Base-by-base conservation (phyloP, 2,113 vertebrate genomes). In the Stictonetta naevosa region DNA sequence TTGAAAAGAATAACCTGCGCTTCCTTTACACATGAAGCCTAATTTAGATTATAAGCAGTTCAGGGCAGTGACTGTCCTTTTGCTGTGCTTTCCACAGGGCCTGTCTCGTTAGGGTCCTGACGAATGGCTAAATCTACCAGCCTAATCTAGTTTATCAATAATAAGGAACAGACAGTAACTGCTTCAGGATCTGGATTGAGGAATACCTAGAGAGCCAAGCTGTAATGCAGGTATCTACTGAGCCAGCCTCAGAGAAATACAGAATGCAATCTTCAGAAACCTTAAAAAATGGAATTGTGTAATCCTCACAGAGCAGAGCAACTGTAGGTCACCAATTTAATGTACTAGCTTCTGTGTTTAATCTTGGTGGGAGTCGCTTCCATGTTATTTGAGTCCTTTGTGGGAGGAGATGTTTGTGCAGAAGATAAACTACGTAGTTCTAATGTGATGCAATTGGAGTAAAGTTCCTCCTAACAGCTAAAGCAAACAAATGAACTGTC, bases 371-470 rank as follows among this genome's bases (percentile, higher is more conserved):
- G 84, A 95, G 84, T 94, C 63, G 46, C 67, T 91, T 91, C 69
- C 36, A 12, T 74, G 58, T 87, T 86, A 19, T 80, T 71, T 40
- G 77, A 87, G 74, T 72, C 73, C 74, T 91, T 91, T 89, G 86
- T 92, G 89, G 93, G 91, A 94, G 88, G 95, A 95, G 81, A 93
- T 92, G 73, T 95, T 95, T 96, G 75, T 95, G 67, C 58, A 73
- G 74, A 84, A 90, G 86, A 90, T 94, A 92, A 96, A 95, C 84
- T 21, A 21, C 77, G 14, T 91, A 7, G 92, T 95, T 83, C 48
- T 92, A 31, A 89, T 60, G 34, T 94, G 91, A 88, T 86, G 94
- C 88, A 96, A 88, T 44, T 75, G 69, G 83, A 81, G 33, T 83
- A 82, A 84, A 95, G 88, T 86, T 92, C 77, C 73, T 83, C 77